Base-by-base conservation (phyloP, 2,113 vertebrate genomes). In the Aspiorhynchus laticeps region DNA sequence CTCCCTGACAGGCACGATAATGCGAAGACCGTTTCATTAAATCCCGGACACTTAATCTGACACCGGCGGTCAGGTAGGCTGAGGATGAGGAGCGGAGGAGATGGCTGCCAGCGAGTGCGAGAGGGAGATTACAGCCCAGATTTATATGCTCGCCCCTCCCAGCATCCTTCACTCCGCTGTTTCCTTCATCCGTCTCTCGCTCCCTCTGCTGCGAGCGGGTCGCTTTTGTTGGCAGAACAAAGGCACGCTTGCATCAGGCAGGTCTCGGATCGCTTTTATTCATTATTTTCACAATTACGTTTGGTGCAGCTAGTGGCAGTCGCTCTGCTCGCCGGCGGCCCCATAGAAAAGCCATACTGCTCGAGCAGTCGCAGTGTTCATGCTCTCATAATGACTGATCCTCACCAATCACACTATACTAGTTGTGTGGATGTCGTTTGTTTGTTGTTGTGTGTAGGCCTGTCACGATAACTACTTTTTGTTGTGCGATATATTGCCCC, bases 21-120 rank as follows among this genome's bases (percentile, higher is more conserved):
- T 96, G 91, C 92, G 93, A 93, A 93, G 95, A 95, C 93, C 95
- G 93, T 95, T 96, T 95, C 95, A 96, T 93, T 95, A 95, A 96
- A 95, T 95, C 93, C 93, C 88, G 93, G 93, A 95, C 95, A 90
- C 89, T 94, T 95, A 93, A 93, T 93, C 92, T 94, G 93, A 95
- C 93, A 91, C 93, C 92, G 90, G 89, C 88, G 91, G 88, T 90
- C 90, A 92, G 90, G 93, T 90, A 92, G 93, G 92, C 91, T 88
- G 91, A 86, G 88, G 87, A 91, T 48, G 24, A 77, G 87, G 61
- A 79, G 71, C 7, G 19, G 46, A 36, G 46, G 77, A 79, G 51
- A 79, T 19, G 19, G 26, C 78, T 80, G 15, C 61, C 80, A 82
- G 14, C 28, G 33, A 46, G 63, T 63, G 75, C 31, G 73, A 43